Percentiles rank a stretch among this genome's conserved stretches.
Evolutionary conservation across 2,113 vertebrate genomes (phyloP).

Genomic region (Typhlomys cinereus): DNA sequence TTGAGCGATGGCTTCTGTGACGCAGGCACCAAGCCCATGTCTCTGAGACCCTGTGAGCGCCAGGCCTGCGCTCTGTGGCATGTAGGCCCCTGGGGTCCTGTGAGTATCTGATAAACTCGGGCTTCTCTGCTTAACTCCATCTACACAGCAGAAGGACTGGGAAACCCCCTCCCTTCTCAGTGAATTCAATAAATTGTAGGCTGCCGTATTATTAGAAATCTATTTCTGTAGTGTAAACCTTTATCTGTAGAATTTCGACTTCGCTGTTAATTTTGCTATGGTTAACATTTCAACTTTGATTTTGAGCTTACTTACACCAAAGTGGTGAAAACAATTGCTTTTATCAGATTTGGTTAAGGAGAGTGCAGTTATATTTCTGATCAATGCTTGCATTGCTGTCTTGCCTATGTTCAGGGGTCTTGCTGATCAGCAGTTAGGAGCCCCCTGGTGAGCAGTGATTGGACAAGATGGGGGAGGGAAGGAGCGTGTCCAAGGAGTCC

Average conservation of each 20-base stretch:
- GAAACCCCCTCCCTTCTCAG: background rate
- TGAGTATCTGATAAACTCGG: conserved; percentile 87
- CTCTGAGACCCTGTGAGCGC: conserved; percentile 88
- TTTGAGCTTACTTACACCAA: background rate
- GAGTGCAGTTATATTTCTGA: background rate
- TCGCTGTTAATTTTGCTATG: background rate
- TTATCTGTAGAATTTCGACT: background rate
- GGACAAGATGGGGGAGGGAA: background rate
- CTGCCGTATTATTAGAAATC: background rate
- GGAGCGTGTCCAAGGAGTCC: background rate
- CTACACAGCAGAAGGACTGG: background rate
- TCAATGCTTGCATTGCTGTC: background rate
- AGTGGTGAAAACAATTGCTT: background rate
- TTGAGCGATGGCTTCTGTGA: conserved; percentile 91
- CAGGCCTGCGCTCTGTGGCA: conserved; percentile 93
- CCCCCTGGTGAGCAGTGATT: background rate
- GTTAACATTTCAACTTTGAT: conserved; percentile 34
- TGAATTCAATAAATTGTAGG: background rate
- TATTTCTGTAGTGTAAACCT: background rate
- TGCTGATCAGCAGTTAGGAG: background rate
- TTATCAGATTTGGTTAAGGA: background rate
- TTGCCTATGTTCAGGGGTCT: background rate
- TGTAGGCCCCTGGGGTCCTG: conserved; percentile 94
- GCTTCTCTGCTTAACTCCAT: background rate
- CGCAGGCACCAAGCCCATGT: conserved; percentile 86